Base-by-base conservation (phyloP, 2,888 invertebrate genomes). In the Ceramica pisi region DNA sequence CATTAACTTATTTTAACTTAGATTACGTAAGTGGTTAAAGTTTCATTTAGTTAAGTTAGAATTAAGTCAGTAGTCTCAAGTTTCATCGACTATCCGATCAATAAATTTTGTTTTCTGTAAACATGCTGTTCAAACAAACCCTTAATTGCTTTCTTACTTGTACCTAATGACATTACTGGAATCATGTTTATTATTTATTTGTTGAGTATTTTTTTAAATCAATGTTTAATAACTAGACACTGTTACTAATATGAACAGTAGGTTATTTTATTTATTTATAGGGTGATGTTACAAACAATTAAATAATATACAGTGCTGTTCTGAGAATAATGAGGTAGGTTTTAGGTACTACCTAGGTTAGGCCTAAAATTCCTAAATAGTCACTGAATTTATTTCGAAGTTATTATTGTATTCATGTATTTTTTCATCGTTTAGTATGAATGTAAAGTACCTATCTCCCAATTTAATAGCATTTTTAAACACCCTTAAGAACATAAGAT, bases 11-110 rank as follows among this genome's bases (percentile, higher is more conserved):
- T 82, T 76, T 76, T 64, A 75, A 79, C 56, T 69, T 69, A 82
- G 76, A 73, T 80, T 82, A 82, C 72, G 69, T 80, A 72, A 84
- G 81, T 74, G 79, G 68, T 69, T 80, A 44, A 69, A 71, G 83
- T 80, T 82, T 69, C 71, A 75, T 82, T 83, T 75, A 75, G 70
- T 81, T 81, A 81, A 80, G 82, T 82, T 75, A 64, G 78, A 55
- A 77, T 78, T 84, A 83, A 84, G 77, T 77, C 26, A 72, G 78
- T 62, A 67, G 77, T 71, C 48, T 83, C 69, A 66, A 56, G 75
- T 82, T 81, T 70, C 79, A 26, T 70, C 75, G 53, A 38, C 66
- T 75, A 74, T 67, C 65, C 63, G 65, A 77, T 75, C 65, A 64
- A 82, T 84, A 66, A 71, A 75, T 73, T 72, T 72, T 68, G 59